phyloP scores from a whole-genome alignment of 2,888 invertebrate species.

The Cheiracanthium punctorium region DNA sequence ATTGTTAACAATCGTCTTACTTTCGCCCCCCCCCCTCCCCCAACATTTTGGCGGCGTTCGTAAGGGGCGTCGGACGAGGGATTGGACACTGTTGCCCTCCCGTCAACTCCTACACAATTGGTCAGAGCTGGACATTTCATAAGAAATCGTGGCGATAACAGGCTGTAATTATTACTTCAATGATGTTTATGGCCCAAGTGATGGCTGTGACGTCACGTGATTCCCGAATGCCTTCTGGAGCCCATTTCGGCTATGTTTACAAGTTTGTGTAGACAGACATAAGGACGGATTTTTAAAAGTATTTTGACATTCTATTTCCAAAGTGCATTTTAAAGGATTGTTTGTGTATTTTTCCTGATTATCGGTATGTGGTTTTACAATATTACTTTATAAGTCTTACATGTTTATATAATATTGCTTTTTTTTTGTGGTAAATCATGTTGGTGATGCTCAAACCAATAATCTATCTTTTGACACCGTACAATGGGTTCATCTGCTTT shows the following conservation, averaged over 20 bases:
- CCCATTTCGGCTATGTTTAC: not conserved
- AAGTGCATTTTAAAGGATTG: too few relatives aligned
- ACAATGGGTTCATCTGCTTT: too few relatives aligned
- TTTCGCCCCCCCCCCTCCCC: not conserved
- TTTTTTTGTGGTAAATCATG: too few relatives aligned
- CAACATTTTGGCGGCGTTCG: not conserved
- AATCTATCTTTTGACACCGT: too few relatives aligned
- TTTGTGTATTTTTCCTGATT: too few relatives aligned
- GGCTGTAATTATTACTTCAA: slow-evolving; percentile 52
- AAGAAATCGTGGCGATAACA: slow-evolving; percentile 38
- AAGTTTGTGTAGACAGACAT: not conserved
- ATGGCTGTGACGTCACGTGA: slow-evolving; percentile 1
- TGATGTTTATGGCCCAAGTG: slow-evolving; percentile 45
- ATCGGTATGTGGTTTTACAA: too few relatives aligned
- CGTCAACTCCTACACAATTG: slow-evolving; percentile 39
- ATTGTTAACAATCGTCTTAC: slow-evolving; percentile 52
- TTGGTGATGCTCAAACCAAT: too few relatives aligned
- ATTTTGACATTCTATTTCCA: too few relatives aligned
- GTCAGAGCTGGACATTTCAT: slow-evolving; percentile 32
- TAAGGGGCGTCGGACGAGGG: slow-evolving; percentile 28
- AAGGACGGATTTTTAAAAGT: too few relatives aligned
- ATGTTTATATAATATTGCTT: too few relatives aligned
- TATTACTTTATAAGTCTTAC: too few relatives aligned
- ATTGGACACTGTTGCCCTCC: slow-evolving; percentile 30
- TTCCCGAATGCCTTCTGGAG: not conserved